Evolutionary conservation across 2,888 invertebrate genomes (phyloP), one percentile per base, ranked within the genome.

Genomic region (Selenia dentaria): DNA sequence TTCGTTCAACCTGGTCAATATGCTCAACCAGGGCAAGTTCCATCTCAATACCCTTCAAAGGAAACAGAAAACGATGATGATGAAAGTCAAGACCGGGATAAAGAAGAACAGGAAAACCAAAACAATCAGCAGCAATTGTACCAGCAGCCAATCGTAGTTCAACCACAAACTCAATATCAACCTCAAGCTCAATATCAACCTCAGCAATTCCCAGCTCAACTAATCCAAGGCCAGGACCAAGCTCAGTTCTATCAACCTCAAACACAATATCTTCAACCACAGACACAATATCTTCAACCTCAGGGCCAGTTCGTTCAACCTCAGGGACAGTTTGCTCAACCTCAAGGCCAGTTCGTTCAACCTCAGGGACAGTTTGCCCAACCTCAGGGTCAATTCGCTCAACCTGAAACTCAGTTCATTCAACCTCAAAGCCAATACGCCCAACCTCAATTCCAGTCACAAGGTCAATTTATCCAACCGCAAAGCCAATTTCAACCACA

Each of bases 91-190:
- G 41, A 39, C 3, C 39, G 40, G 22, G 47, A 47, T 8, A 25
- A 32, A 35, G 31, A 48, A 24, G 49, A 43, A 35, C 35, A 42
- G 9, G 40, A 20, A 14, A 35, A 40, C 13, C 24, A 18, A 35
- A 36, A 32, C 12, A 39, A 40, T 10, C 64, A 55, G 14, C 57
- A 59, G 33, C 61, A 58, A 20, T 43, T 59, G 6, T 52, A 57
- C 16, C 60, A 62, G 12, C 60, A 62, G 24, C 53, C 62, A 5
- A 51, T 59, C 24, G 37, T 58, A 5, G 54, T 59, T 0, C 54
- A 48, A 31, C 28, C 62, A 48, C 24, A 43, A 31, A 49, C 53
- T 2, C 54, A 51, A 8, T 47, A 39, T 8, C 54, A 47, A 28
- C 29, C 62, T 50, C 24, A 42, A 31, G 48, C 51, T 0, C 54